These are phyloP conservation scores for Heterocephalus glaber DNA, from an alignment of 2,113 vertebrate species.

Conservation along the genomic window DNA sequence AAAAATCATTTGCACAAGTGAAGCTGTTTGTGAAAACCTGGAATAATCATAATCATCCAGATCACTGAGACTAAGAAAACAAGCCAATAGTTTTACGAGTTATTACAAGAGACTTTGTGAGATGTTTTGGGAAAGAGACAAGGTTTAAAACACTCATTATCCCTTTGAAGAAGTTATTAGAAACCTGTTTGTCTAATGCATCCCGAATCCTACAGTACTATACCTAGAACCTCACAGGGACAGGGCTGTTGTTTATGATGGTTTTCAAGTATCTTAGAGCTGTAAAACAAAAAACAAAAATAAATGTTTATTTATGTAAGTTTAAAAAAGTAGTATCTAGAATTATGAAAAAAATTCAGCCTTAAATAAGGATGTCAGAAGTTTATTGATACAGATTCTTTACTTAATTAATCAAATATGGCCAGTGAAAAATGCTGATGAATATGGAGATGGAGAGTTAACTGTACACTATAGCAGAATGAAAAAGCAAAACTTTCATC, in stretches of 20 bases:
- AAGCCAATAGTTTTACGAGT: background rate
- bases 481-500: background rate
- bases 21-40: background rate
- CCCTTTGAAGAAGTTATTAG: background rate
- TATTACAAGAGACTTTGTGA: background rate
- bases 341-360: background rate
- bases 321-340: background rate
- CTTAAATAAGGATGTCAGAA: background rate
- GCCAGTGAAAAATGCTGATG: background rate
- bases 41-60: background rate
- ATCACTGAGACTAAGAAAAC: background rate
- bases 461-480: background rate
- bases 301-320: too few species aligned
- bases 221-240: fast-evolving
- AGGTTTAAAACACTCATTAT: background rate
- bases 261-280: background rate
- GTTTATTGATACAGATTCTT: background rate
- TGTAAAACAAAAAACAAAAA: background rate
- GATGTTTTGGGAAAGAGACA: background rate
- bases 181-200: background rate
- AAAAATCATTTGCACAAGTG: background rate
- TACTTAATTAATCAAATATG: background rate
- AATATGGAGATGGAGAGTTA: background rate
- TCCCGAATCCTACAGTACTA: background rate
- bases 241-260: background rate